phyloP scores from a whole-genome alignment of 2,797 vertebrate genomes.

The Acanthis flammea region DNA sequence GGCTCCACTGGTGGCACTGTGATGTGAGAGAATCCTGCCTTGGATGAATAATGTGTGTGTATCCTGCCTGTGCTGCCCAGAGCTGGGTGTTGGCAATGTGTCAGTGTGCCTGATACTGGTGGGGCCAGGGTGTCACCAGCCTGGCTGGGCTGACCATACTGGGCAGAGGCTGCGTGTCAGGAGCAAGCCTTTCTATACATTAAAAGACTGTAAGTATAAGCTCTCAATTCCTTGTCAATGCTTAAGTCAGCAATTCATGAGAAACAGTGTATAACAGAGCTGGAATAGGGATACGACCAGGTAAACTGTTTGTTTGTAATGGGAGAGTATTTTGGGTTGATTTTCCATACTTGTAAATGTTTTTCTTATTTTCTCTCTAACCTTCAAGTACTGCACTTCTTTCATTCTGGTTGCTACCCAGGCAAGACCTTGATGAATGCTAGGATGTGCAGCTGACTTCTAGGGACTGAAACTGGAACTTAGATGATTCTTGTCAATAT shows the following conservation, averaged over 20 bases:
- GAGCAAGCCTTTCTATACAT: not conserved
- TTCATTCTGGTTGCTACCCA: not conserved
- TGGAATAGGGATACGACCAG: not conserved
- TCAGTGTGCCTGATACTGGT: not conserved
- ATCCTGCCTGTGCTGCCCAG: rapidly evolving
- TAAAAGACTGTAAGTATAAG: not conserved
- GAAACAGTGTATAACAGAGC: not conserved
- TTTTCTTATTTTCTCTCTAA: not conserved
- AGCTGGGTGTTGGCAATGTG: not conserved
- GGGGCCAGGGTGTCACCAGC: not conserved
- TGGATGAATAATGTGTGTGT: rapidly evolving
- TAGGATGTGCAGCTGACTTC: not conserved
- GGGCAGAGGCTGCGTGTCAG: not conserved
- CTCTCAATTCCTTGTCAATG: not conserved
- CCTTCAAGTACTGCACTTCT: not conserved
- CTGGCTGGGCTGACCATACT: not conserved
- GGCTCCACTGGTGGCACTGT: not conserved
- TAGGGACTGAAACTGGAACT: not conserved
- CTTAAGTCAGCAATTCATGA: not conserved
- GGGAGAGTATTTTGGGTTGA: not conserved
- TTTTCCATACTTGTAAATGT: not conserved
- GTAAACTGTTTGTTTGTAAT: not conserved
- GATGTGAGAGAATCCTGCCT: not conserved
- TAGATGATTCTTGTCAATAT: not conserved
- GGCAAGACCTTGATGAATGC: not conserved